Evolutionary conservation across 2,888 invertebrate genomes (phyloP).

Genomic region (Leucoptera coffeella): DNA sequence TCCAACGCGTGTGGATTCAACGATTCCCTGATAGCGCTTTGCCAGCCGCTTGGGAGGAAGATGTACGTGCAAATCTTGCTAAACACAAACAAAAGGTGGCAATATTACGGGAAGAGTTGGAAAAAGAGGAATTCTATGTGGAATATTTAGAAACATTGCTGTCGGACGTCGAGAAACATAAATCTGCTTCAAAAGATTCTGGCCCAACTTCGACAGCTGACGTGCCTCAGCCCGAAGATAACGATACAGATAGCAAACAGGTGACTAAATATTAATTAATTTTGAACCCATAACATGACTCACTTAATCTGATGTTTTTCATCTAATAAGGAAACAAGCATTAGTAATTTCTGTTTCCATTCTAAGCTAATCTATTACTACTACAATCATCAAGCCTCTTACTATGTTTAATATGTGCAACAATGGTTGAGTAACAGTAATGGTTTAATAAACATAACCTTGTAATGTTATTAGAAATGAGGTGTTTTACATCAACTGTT

Average conservation of each 20-base stretch:
- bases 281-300: too few relatives aligned
- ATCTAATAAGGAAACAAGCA: too few relatives aligned
- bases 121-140: conserved; percentile 86
- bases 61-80: conserved; percentile 82
- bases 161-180: conserved; percentile 80
- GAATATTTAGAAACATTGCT: conserved; percentile 81
- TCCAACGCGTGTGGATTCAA: conserved; percentile 87
- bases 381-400: too few relatives aligned
- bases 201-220: conserved; percentile 43
- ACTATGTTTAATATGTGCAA: too few relatives aligned
- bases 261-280: conserved; percentile 13
- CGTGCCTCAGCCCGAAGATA: conserved; percentile 35
- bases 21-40: conserved; percentile 85
- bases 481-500: too few relatives aligned
- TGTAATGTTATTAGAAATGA: too few relatives aligned
- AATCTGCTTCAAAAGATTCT: conserved; percentile 48
- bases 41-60: conserved; percentile 89
- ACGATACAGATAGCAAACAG: conserved; percentile 40
- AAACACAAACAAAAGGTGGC: conserved; percentile 84
- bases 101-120: conserved; percentile 75
- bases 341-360: too few relatives aligned
- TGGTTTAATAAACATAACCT: too few relatives aligned
- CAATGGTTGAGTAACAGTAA: too few relatives aligned
- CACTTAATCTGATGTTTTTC: too few relatives aligned
- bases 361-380: too few relatives aligned